Evolutionary conservation across 2,888 invertebrate genomes (phyloP).

Genomic region (Elaeidobius kamerunicus): DNA sequence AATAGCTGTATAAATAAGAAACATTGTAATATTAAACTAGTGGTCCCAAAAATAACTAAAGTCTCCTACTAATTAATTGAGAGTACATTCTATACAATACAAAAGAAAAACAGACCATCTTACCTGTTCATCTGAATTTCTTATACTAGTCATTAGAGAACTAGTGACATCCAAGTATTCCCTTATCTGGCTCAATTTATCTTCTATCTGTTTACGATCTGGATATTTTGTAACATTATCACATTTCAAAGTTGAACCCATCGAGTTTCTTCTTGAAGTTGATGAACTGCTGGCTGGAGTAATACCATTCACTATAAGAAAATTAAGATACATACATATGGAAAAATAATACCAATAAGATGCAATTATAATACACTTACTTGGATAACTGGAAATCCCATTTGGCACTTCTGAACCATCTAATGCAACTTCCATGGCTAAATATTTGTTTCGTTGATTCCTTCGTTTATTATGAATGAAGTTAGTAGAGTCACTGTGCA

Average conservation of each 20-base stretch:
- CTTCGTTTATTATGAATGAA: slow-evolving; percentile 41
- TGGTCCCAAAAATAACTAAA: neutral
- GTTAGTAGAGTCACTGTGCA: slow-evolving; percentile 34
- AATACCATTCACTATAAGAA: slow-evolving; percentile 40
- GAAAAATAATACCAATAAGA: neutral
- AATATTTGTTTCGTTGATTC: slow-evolving; percentile 37
- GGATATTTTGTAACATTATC: slow-evolving; percentile 55
- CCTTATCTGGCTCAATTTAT: slow-evolving; percentile 66
- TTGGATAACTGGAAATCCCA: slow-evolving; percentile 24
- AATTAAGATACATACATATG: slow-evolving; percentile 12
- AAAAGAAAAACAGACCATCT: slow-evolving; percentile 30
- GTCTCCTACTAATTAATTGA: too few species aligned
- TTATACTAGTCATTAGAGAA: slow-evolving; percentile 66
- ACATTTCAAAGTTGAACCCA: slow-evolving; percentile 46
- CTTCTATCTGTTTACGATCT: slow-evolving; percentile 66
- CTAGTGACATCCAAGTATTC: slow-evolving; percentile 71
- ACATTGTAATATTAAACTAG: neutral
- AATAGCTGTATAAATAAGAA: too few species aligned
- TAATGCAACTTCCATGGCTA: slow-evolving; percentile 37
- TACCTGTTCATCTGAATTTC: slow-evolving; percentile 66
- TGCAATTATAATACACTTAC: slow-evolving; percentile 11
- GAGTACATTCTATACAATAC: neutral
- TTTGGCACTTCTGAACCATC: slow-evolving; percentile 33
- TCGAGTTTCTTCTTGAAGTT: slow-evolving; percentile 46
- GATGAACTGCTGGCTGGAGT: slow-evolving; percentile 44